Evolutionary conservation across 2,888 invertebrate genomes (phyloP).

Genomic region (Diarsia brunnea): DNA sequence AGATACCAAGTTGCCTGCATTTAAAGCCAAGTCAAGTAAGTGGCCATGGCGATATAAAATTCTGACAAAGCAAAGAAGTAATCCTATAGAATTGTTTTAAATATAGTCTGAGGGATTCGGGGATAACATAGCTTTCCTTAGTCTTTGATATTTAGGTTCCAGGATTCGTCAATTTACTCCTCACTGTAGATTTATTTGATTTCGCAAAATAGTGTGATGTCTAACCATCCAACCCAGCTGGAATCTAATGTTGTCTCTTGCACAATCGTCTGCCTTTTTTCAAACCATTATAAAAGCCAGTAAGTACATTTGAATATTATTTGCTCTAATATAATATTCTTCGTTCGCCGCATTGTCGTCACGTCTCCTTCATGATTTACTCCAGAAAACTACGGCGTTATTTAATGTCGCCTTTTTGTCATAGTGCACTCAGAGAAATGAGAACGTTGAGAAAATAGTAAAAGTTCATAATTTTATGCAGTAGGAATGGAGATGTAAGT

Average conservation of each 20-base stretch:
- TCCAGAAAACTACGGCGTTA: constrained; percentile 23
- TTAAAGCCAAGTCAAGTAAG: too few species aligned
- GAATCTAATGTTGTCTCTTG: not conserved
- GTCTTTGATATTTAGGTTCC: not conserved
- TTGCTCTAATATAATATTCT: not conserved
- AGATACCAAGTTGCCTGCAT: too few species aligned
- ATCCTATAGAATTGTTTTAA: too few species aligned
- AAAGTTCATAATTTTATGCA: constrained; percentile 9
- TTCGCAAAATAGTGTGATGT: not conserved
- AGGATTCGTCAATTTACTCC: too few species aligned
- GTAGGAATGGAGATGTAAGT: not conserved
- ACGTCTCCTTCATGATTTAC: constrained; percentile 16
- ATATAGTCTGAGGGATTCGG: too few species aligned
- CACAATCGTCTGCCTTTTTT: not conserved
- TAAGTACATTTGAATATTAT: constrained; percentile 25
- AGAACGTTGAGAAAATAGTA: constrained; percentile 14
- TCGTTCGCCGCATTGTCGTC: not conserved
- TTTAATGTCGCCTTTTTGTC: constrained; percentile 16
- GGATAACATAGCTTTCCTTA: not conserved
- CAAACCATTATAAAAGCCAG: constrained; percentile 1
- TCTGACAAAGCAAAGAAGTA: too few species aligned
- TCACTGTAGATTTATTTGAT: not conserved
- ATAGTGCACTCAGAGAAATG: constrained; percentile 39
- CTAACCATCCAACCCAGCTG: not conserved
- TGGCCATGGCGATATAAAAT: too few species aligned